Conservation (phyloP, 1,140 invertebrate genomes). For the Medauroidea extradentata region DNA sequence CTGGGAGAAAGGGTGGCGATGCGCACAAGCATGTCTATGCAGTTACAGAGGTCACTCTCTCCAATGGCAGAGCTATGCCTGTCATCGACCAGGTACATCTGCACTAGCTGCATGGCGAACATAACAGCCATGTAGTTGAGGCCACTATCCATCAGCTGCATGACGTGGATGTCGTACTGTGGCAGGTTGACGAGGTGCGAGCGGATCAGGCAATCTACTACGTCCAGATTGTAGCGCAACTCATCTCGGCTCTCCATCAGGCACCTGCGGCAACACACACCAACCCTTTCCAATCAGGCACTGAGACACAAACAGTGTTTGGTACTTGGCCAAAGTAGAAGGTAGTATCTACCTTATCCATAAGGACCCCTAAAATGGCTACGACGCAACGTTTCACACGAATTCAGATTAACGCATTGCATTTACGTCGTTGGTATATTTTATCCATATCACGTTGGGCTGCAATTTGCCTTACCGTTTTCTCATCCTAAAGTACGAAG, state of each 20-base stretch:
- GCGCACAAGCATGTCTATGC: conserved; percentile 73
- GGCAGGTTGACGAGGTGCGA: conserved; percentile 60
- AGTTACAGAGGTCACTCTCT: conserved; percentile 81
- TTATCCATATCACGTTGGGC: no score
- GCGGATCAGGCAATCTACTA: conserved; percentile 82
- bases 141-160: conserved; percentile 83
- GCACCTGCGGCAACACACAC: conserved; percentile 38
- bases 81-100: conserved; percentile 84
- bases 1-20: conserved; percentile 67
- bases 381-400: no score
- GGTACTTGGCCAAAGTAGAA: no score
- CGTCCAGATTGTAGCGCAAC: conserved; percentile 84
- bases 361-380: no score
- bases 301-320: no score
- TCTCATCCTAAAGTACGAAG: no score
- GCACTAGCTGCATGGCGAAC: conserved; percentile 89
- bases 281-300: no score
- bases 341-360: no score
- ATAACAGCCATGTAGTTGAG: conserved; percentile 76
- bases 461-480: no score
- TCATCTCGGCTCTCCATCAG: conserved; percentile 84
- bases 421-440: no score
- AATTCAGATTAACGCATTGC: no score
- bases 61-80: conserved; percentile 68
- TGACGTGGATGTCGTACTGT: conserved; percentile 81